phyloP scores from a whole-genome alignment of 2,113 vertebrate genomes.

The Oryctolagus cuniculus region mOryCun1.1 NC_091450.1:42225001-42225500 shows the following conservation, averaged over 20 bases:
- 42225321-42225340: neutral
- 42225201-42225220: slow-evolving; percentile 53
- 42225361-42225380: neutral
- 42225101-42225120: slow-evolving; percentile 69
- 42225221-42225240: slow-evolving; percentile 45
- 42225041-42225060: slow-evolving; percentile 31
- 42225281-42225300: neutral
- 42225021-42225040: neutral
- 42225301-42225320: neutral
- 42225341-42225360: neutral
- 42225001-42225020: slow-evolving; percentile 64
- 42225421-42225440: neutral
- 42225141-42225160: slow-evolving; percentile 73
- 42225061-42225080: slow-evolving; percentile 56
- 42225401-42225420: neutral
- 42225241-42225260: slow-evolving; percentile 1
- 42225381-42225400: neutral
- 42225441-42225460: neutral
- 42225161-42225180: neutral
- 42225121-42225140: slow-evolving; percentile 32
- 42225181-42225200: slow-evolving; percentile 69
- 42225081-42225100: slow-evolving; percentile 72
- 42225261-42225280: slow-evolving; percentile 30
- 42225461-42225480: too few relatives aligned
- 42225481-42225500: too few relatives aligned